Evolutionary conservation across 2,888 invertebrate genomes (phyloP), one percentile per base, ranked within the genome.

Genomic region (Strigamia transsilvanica): DNA sequence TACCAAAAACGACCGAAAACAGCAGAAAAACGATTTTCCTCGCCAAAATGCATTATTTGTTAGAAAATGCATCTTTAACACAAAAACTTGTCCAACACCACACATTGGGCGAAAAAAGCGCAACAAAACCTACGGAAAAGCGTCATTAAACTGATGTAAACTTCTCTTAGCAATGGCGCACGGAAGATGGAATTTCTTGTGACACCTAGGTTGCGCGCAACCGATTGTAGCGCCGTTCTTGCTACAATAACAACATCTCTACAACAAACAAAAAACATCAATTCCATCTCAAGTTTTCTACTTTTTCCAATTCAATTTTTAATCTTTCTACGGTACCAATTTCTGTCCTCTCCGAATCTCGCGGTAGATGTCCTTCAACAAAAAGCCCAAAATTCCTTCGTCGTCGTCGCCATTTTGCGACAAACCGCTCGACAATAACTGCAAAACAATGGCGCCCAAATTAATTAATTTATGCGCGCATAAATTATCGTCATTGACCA

Each of bases 301-400:
- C n/a, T 27, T 2, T 27, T 27, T 27, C 27, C 27, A 27, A 2
- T 27, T 27, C 27, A 27, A 27, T 27, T n/a, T n/a, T n/a, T 2
- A 27, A 27, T 27, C 3, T 27, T n/a, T n/a, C n/a, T n/a, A n/a
- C n/a, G n/a, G 90, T 89, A 93, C 94, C 89, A 94, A 89, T 85
- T 89, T 90, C 79, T 89, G 90, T 73, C 92, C 92, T 84, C 94
- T 90, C 18, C 88, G 88, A 0, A 91, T 85, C 88, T 95, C 95
- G 41, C 89, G 89, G 13, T 89, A 84, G 23, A 96, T 94, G 86
- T 96, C 95, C 0, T 87, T 85, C 0, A 90, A 88, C 46, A 93
- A 86, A 87, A 96, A 96, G 0, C 94, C 94, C 83, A 93, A 89
- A 41, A 95, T 91, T 0, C 94, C 94, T 82, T 93, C 91, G 2